Evolutionary conservation across 2,888 invertebrate genomes (phyloP), one percentile per base, ranked within the genome.

Genomic region (Leptopterna dolabrata): DNA sequence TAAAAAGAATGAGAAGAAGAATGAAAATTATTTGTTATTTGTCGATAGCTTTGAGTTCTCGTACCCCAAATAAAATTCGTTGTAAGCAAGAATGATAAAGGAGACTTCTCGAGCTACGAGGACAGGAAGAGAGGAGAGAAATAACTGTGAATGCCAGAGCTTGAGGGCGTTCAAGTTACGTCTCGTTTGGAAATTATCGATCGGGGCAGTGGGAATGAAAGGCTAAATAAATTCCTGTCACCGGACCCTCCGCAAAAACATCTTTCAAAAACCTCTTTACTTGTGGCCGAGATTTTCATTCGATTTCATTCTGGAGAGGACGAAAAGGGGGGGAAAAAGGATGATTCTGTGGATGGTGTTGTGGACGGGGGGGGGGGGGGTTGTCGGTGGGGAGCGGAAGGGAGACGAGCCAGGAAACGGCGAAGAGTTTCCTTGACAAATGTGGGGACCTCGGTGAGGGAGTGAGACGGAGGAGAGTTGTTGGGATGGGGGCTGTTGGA

Each of bases 121-220:
- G 43, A 43, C 43, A 11, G 11, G 43, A 16, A 9, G 1, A 13
- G 47, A 16, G 1, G 47, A 47, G 2, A 14, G 16, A 47, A 47
- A 47, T 14, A 47, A 47, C 47, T 47, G 47, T 7, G 13, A 47
- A 16, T 47, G 16, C 13, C 14, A 47, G 13, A 9, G 47, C 16
- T 47, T 47, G 13, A 47, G 47, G 47, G 13, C 1, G 16, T 47
- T 47, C 47, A 47, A 63, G 24, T 63, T 24, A 63, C 63, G 63
- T 63, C 63, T 63, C 63, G 63, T 63, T 63, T 63, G 63, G 63
- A 63, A 63, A 63, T 63, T 63, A 63, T 63, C 63, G 63, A 63
- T 63, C 63, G 19, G 24, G 63, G n/a, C 63, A 19, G 27, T 9
- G 27, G 63, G 7, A 24, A 19, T 63, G 24, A 63, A 63, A 63